A percentile compares a stretch with the other conserved stretches of the same genome.
Conservation (phyloP, 2,113 vertebrate genomes). For the Bubo blakistoni region DNA sequence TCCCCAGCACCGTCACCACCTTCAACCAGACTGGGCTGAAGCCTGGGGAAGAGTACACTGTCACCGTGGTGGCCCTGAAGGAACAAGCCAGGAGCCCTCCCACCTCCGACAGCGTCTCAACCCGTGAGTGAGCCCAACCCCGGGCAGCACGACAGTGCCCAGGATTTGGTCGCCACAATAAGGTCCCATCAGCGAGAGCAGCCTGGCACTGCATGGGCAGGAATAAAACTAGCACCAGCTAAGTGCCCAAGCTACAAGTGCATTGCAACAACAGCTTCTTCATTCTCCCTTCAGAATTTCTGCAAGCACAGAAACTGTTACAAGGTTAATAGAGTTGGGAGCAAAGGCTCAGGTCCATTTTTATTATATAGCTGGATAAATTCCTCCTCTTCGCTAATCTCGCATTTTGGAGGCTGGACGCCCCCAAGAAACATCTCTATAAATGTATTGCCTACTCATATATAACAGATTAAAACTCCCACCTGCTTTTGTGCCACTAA, state of each 20-base stretch:
- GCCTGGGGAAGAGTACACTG: slow-evolving; percentile 93
- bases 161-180: background rate
- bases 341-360: background rate
- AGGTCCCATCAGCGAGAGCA: background rate
- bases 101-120: slow-evolving; percentile 83
- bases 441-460: background rate
- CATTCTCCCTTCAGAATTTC: background rate
- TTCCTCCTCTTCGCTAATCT: background rate
- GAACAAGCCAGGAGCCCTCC: slow-evolving; percentile 91
- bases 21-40: slow-evolving; percentile 93
- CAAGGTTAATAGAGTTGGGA: background rate
- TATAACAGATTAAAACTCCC: background rate
- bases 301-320: fast-evolving
- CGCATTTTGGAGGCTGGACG: background rate
- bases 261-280: background rate
- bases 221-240: background rate
- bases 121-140: slow-evolving; percentile 75
- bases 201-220: background rate
- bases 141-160: background rate
- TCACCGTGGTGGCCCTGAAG: slow-evolving; percentile 90
- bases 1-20: slow-evolving; percentile 91
- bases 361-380: background rate
- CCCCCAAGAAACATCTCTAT: background rate
- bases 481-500: background rate
- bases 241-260: background rate